Evolutionary conservation across 2,797 vertebrate species (phyloP).

Genomic region (Numenius phaeopus): DNA sequence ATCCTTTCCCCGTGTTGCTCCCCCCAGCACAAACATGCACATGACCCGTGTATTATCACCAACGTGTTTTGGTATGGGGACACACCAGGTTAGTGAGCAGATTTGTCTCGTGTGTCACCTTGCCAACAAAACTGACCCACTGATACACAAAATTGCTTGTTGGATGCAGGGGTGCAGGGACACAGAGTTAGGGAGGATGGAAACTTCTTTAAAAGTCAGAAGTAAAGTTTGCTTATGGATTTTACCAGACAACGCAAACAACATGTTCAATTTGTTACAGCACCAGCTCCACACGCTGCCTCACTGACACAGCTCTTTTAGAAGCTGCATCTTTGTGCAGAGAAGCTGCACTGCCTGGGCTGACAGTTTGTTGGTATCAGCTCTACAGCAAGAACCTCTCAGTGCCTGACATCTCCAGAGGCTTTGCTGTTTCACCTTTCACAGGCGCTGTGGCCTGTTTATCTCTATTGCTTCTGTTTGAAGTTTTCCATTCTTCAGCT

Average conservation of each 20-base stretch:
- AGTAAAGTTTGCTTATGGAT: background rate
- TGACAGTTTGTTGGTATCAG: background rate
- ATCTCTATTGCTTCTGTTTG: background rate
- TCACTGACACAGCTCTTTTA: background rate
- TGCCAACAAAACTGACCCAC: background rate
- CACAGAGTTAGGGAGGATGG: background rate
- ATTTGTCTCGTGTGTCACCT: background rate
- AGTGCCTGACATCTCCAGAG: background rate
- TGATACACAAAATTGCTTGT: fast-evolving
- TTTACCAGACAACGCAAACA: background rate
- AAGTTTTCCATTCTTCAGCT: background rate
- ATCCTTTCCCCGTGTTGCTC: fast-evolving
- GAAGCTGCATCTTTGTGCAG: background rate
- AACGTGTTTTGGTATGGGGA: fast-evolving
- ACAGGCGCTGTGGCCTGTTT: background rate
- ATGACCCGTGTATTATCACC: fast-evolving
- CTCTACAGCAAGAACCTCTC: background rate
- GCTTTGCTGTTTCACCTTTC: background rate
- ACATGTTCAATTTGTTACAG: background rate
- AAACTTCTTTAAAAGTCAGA: background rate
- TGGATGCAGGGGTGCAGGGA: background rate
- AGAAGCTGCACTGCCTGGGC: background rate
- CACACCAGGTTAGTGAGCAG: background rate
- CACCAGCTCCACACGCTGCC: background rate
- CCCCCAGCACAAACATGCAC: fast-evolving